Evolutionary conservation across 2,113 vertebrate species (phyloP), one percentile per base, ranked within the genome.

Genomic region (Paraplagusia blochii): DNA sequence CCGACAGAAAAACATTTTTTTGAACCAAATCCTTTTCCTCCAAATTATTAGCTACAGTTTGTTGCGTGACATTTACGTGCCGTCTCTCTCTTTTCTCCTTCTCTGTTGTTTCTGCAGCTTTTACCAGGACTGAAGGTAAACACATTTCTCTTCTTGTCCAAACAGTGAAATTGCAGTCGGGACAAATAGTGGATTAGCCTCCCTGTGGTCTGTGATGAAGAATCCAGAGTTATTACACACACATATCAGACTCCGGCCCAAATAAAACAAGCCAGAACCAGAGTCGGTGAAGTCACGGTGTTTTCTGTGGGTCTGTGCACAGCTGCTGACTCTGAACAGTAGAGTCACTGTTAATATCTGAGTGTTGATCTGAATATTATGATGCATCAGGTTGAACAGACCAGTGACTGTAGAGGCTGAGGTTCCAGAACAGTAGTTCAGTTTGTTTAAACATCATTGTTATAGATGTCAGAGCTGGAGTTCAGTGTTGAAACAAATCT

Each of bases 111-210:
- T 76, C 54, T 76, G 34, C 76, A 91, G 90, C 86, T 90, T 66
- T 61, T 90, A 68, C 78, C 78, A 6, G 90, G 87, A 74, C 56
- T 91, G 45, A 91, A 91, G 90, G 90, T 91, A 82, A 82, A 63
- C 15, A 48, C 0, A 22, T 35, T 42, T n/a, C 0, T 63, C 53
- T 29, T 57, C n/a, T 40, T 17, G 14, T 35, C 53, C 54, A 67
- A 65, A 56, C 54, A 43, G 4, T 39, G 44, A 17, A 44, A 68
- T 43, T 39, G 53, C n/a, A 36, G 16, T 39, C 44, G 2, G 34
- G 6, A 19, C 45, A 54, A 22, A 47, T 53, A 64, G 16, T n/a
- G 42, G 9, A 56, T 53, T 47, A 52, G 9, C 14, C 22, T 69
- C 52, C 22, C 16, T 33, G 16, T 12, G 29, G 46, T 17, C 16